A percentile compares a stretch with the other conserved stretches of the same genome.
Evolutionary conservation across 2,113 vertebrate genomes (phyloP).

Genomic region (Nanger granti): DNA sequence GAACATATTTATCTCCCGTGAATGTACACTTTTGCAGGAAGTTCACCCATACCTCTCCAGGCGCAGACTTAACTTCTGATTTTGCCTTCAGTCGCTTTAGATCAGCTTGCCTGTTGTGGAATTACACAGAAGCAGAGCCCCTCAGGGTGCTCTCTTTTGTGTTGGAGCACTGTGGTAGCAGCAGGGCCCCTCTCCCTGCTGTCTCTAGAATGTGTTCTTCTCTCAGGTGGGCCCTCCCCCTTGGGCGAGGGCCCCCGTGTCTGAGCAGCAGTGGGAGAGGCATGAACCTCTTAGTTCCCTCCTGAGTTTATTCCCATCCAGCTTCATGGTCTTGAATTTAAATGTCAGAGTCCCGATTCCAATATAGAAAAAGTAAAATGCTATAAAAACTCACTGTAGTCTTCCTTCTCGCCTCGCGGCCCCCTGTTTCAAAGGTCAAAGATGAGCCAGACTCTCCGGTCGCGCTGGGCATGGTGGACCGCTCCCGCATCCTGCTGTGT

Average conservation of each 20-base stretch:
- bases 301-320: not conserved
- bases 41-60: not conserved
- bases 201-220: not conserved
- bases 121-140: not conserved
- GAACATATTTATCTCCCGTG: not conserved
- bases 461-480: slow-evolving; percentile 95
- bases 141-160: not conserved
- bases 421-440: slow-evolving; percentile 86
- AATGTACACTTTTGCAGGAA: not conserved
- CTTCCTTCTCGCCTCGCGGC: not conserved
- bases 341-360: not conserved
- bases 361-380: not conserved
- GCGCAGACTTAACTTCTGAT: not conserved
- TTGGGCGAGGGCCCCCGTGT: not conserved
- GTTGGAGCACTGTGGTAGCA: not conserved
- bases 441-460: slow-evolving; percentile 93
- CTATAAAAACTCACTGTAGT: not conserved
- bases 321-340: not conserved
- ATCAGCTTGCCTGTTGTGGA: not conserved
- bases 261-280: not conserved
- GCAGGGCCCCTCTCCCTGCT: not conserved
- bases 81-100: not conserved
- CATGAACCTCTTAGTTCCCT: not conserved
- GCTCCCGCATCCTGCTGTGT: slow-evolving; percentile 96
- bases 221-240: too few relatives aligned